Percentiles rank a stretch among this genome's conserved stretches.
These are phyloP conservation scores for Fregetta grallaria DNA, from an alignment of 2,113 vertebrate species.

Conservation along the genomic window DNA sequence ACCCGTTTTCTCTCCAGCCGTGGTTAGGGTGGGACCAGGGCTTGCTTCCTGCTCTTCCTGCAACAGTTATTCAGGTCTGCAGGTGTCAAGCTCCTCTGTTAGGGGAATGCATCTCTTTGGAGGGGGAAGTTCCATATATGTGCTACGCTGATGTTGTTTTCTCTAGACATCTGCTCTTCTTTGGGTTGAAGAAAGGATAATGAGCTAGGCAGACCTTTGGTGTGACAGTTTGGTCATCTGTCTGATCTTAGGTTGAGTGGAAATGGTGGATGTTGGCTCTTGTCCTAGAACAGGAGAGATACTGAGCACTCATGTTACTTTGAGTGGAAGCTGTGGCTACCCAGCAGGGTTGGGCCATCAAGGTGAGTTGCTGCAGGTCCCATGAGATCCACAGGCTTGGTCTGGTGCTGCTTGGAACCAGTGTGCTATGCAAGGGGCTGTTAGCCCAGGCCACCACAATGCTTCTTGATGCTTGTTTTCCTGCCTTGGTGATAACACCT, in stretches of 20 bases:
- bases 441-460: background rate
- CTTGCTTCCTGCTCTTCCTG: background rate
- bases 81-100: background rate
- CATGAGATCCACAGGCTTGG: background rate
- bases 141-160: background rate
- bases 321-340: background rate
- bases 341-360: background rate
- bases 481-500: background rate
- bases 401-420: background rate
- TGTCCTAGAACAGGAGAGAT: background rate
- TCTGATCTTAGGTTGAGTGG: background rate
- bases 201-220: background rate
- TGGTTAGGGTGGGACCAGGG: background rate
- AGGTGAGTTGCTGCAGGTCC: background rate
- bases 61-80: background rate
- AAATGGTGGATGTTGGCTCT: background rate
- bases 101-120: background rate
- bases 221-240: background rate
- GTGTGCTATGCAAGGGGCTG: accelerated
- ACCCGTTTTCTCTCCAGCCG: background rate
- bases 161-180: background rate
- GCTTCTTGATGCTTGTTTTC: background rate
- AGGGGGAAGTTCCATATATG: no score
- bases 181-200: background rate
- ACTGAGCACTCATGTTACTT: background rate